These are phyloP conservation scores for Channallabes apus DNA, from an alignment of 2,797 vertebrate genomes.

Conservation along the genomic window DNA sequence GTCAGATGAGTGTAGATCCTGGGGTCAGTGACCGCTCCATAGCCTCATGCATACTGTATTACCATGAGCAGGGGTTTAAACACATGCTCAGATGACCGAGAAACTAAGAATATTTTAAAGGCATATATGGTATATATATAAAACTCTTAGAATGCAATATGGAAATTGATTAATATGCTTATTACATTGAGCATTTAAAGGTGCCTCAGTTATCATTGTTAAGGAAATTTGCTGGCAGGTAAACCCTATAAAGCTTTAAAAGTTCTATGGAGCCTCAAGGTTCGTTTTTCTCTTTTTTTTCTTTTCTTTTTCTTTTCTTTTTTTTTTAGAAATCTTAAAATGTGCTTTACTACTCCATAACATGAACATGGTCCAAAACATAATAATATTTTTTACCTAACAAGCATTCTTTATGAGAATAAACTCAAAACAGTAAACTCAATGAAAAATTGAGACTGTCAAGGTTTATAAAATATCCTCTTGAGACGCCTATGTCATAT, in stretches of 20 bases:
- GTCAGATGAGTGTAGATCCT: neutral
- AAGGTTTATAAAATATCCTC: neutral
- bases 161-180: neutral
- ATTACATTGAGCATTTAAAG: neutral
- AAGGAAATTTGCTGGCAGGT: neutral
- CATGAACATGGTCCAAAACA: neutral
- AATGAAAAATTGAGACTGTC: neutral
- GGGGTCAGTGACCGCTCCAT: slow-evolving; percentile 35
- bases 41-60: slow-evolving; percentile 3
- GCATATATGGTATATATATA: neutral
- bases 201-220: neutral
- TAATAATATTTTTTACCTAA: neutral
- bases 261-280: neutral
- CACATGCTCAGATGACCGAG: neutral
- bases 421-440: neutral
- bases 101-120: neutral
- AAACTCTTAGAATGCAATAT: neutral
- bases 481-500: no score
- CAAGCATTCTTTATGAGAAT: neutral
- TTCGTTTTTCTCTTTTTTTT: neutral
- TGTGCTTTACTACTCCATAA: neutral
- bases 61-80: neutral
- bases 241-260: neutral
- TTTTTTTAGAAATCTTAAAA: neutral
- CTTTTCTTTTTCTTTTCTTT: no score